These are phyloP conservation scores for Lophius piscatorius DNA, from an alignment of 2,113 vertebrate genomes.

Conservation along the genomic window DNA sequence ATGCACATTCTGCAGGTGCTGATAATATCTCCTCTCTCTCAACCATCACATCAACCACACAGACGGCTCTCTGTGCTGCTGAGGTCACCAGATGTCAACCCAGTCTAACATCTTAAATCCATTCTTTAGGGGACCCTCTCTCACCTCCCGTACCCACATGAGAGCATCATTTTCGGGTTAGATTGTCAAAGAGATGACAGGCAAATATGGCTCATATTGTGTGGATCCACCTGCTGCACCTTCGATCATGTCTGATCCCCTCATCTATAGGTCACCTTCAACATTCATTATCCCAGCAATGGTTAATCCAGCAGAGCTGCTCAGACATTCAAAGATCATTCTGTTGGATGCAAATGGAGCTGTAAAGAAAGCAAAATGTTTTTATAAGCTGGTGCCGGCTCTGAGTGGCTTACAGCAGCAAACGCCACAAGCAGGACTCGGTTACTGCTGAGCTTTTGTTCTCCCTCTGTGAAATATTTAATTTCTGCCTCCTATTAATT, in stretches of 20 bases:
- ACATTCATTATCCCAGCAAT: conserved; percentile 27
- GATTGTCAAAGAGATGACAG: neutral
- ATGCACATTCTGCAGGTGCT: conserved; percentile 58
- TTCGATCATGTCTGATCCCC: too few species aligned
- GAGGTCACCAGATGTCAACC: conserved; percentile 63
- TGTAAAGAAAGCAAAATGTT: conserved; percentile 37
- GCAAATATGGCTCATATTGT: neutral
- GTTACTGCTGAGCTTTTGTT: conserved; percentile 18
- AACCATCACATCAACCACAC: conserved; percentile 2
- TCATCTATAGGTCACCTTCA: conserved; percentile 12
- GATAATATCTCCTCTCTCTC: conserved; percentile 48
- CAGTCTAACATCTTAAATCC: conserved; percentile 70
- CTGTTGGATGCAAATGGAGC: conserved; percentile 46
- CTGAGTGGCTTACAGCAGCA: conserved; percentile 5
- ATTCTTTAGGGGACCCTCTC: conserved; percentile 33
- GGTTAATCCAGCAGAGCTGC: conserved; percentile 56
- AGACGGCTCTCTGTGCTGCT: conserved; percentile 65
- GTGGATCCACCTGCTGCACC: too few species aligned
- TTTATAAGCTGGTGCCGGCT: conserved; percentile 11
- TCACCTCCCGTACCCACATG: neutral
- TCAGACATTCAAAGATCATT: conserved; percentile 19
- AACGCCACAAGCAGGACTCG: neutral
- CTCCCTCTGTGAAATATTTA: conserved; percentile 11
- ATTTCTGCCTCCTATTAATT: conserved; percentile 4
- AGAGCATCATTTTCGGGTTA: neutral